These are phyloP conservation scores for Formicarius rufipectus DNA, from an alignment of 2,113 vertebrate genomes.

Conservation along the genomic window DNA sequence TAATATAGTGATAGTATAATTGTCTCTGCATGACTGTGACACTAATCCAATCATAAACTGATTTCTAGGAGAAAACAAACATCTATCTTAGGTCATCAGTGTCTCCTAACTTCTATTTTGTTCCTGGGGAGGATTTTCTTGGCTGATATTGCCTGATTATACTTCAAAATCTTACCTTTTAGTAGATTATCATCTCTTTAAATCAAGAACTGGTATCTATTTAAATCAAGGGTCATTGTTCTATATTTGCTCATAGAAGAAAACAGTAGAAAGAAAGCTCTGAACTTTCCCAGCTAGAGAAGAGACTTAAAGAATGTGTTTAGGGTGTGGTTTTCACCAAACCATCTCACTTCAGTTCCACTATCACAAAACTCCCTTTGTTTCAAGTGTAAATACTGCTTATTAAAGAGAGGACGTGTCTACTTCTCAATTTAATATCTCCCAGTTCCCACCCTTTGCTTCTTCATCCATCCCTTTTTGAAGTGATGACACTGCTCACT, in stretches of 20 bases:
- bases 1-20: neutral
- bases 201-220: neutral
- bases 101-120: neutral
- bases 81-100: neutral
- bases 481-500: constrained; percentile 9
- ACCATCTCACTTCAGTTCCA: neutral
- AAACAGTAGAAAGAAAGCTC: neutral
- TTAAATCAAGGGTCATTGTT: neutral
- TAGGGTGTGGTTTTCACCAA: neutral
- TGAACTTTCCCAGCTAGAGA: neutral
- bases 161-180: neutral
- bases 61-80: constrained; percentile 17
- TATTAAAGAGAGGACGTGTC: neutral
- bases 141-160: neutral
- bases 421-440: constrained; percentile 1
- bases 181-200: neutral
- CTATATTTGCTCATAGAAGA: neutral
- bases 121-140: neutral
- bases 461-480: constrained; percentile 33
- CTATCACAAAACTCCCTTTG: neutral
- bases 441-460: neutral
- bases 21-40: neutral
- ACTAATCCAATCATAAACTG: neutral
- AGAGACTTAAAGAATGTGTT: neutral
- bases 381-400: neutral